Conservation (phyloP, 2,888 invertebrate genomes). For the Parasteatoda lunata region DNA sequence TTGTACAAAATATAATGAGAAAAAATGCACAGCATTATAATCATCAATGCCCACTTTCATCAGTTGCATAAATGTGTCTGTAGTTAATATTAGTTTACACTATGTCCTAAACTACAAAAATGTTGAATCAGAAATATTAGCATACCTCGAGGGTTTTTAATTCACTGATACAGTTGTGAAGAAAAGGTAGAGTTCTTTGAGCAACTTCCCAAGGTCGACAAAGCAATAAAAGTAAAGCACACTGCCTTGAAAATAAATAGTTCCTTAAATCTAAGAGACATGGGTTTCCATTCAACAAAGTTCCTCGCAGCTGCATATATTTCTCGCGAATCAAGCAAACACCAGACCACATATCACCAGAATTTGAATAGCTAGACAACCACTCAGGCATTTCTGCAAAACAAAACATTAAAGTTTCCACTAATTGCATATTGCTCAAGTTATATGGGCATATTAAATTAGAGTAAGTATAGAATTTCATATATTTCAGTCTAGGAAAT, state of each 20-base stretch:
- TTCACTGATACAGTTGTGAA: constrained; percentile 92
- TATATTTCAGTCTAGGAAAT: no score
- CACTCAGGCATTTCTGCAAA: constrained; percentile 79
- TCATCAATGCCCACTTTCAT: no score
- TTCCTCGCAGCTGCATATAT: constrained; percentile 73
- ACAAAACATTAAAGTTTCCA: no score
- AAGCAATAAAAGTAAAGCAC: constrained; percentile 81
- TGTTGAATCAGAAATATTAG: background rate
- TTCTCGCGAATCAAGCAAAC: constrained; percentile 78
- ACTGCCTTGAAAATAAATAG: constrained; percentile 94
- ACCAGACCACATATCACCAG: constrained; percentile 89
- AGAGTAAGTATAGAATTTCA: no score
- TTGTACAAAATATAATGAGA: no score
- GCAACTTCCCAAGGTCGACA: constrained; percentile 90
- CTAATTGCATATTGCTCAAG: no score
- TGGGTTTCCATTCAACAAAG: constrained; percentile 77
- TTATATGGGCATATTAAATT: no score
- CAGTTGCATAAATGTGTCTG: no score
- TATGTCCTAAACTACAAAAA: no score
- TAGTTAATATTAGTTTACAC: no score
- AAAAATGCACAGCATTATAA: no score
- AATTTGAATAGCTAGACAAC: constrained; percentile 86
- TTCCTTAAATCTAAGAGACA: constrained; percentile 92
- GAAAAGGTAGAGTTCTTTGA: constrained; percentile 88
- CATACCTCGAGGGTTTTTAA: constrained; percentile 83